Conservation (phyloP, 2,888 invertebrate species). For the Tortricodes alternella region DNA sequence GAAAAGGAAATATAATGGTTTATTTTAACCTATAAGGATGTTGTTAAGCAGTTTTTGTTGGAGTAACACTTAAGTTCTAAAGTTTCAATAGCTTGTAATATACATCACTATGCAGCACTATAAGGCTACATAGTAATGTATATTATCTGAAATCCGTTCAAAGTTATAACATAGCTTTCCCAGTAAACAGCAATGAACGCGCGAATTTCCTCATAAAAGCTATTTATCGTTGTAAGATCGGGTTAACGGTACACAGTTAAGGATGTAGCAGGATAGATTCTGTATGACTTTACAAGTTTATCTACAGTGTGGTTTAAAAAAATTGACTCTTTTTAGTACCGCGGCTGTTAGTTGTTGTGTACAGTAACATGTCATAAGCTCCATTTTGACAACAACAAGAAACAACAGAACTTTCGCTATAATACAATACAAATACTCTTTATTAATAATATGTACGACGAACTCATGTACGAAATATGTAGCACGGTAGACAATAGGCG, state of each 20-base stretch:
- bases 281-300: neutral
- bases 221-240: slow-evolving; percentile 35
- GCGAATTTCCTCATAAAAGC: slow-evolving; percentile 37
- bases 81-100: neutral
- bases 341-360: no score
- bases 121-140: slow-evolving; percentile 14
- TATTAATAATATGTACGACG: no score
- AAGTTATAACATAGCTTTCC: slow-evolving; percentile 26
- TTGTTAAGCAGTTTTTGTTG: no score
- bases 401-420: neutral
- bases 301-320: neutral
- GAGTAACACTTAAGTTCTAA: no score
- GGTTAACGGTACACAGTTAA: slow-evolving; percentile 37
- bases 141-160: slow-evolving; percentile 17
- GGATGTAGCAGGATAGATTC: neutral
- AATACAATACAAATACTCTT: no score
- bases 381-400: no score
- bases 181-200: slow-evolving; percentile 36
- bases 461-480: no score
- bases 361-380: no score
- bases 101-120: neutral
- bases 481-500: no score
- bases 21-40: no score
- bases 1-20: no score
- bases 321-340: neutral